A percentile compares a stretch with the other conserved stretches of the same genome.
Conservation (phyloP, 2,113 vertebrate genomes). For the Epinephelus moara region DNA sequence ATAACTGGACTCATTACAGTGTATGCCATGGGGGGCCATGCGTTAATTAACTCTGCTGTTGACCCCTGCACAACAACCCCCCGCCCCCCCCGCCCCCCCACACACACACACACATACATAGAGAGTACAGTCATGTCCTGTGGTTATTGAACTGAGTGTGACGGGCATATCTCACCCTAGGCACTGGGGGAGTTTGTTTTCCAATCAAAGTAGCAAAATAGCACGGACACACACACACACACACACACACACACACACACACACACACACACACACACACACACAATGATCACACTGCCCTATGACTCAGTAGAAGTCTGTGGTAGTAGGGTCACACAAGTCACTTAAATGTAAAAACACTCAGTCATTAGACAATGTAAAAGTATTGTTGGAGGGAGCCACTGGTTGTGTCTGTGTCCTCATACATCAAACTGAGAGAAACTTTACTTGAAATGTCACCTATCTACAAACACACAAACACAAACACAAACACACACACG, state of each 20-base stretch:
- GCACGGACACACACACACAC: neutral
- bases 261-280: conserved; percentile 15
- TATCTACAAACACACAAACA: conserved; percentile 5
- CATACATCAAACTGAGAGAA: neutral
- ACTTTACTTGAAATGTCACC: conserved; percentile 10
- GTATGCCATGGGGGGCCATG: conserved; percentile 2
- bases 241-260: conserved; percentile 20
- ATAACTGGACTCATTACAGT: conserved; percentile 29
- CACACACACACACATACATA: conserved; percentile 12
- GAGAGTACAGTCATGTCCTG: conserved; percentile 17
- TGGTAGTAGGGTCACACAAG: neutral
- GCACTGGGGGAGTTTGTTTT: conserved; percentile 38
- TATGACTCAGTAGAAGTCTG: conserved; percentile 20
- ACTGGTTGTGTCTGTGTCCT: neutral
- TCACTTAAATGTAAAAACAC: neutral
- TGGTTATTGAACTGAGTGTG: conserved; percentile 40
- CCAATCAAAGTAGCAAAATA: conserved; percentile 38
- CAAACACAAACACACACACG: no score
- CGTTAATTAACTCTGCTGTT: conserved; percentile 52
- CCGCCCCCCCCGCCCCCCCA: neutral
- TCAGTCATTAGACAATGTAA: neutral
- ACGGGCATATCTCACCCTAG: conserved; percentile 40
- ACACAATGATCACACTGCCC: neutral
- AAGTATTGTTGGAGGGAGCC: neutral
- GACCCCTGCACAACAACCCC: neutral